These are phyloP conservation scores for Magallana ariakensis DNA, from an alignment of 1,140 invertebrate species.

Conservation along the genomic window DNA sequence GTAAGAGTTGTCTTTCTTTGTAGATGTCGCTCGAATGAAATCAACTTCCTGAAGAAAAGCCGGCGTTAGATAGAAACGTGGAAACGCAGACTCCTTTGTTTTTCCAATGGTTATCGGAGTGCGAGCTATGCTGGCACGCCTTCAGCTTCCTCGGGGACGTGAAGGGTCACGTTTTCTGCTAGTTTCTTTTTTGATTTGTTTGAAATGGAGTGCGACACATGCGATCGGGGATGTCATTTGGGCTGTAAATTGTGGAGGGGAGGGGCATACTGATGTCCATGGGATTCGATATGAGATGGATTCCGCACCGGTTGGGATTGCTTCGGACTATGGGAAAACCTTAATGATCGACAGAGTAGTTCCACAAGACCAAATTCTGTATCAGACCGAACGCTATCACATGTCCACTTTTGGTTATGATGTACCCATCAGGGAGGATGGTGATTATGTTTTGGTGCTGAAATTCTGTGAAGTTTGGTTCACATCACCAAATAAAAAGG, in stretches of 20 bases:
- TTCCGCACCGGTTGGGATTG: constrained; percentile 67
- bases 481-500: constrained; percentile 78
- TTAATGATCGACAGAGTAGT: constrained; percentile 77
- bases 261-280: constrained; percentile 77
- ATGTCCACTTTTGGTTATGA: constrained; percentile 78
- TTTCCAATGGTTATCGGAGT: constrained; percentile 17
- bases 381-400: constrained; percentile 80
- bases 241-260: constrained; percentile 79
- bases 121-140: constrained; percentile 16
- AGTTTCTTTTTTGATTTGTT: constrained; percentile 17
- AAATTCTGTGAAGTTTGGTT: constrained; percentile 81
- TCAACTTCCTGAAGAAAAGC: constrained; percentile 46
- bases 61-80: constrained; percentile 42
- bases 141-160: not conserved
- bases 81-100: not conserved
- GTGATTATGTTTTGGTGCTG: constrained; percentile 79
- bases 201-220: not conserved
- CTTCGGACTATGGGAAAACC: constrained; percentile 79
- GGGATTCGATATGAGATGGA: constrained; percentile 78
- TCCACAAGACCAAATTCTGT: constrained; percentile 78
- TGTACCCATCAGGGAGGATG: constrained; percentile 76
- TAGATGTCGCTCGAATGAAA: not conserved
- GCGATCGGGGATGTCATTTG: constrained; percentile 75
- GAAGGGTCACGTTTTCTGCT: not conserved
- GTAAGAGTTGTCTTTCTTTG: constrained; percentile 15